phyloP scores from a whole-genome alignment of 2,797 vertebrate genomes.

The Sebastolobus alascanus region DNA sequence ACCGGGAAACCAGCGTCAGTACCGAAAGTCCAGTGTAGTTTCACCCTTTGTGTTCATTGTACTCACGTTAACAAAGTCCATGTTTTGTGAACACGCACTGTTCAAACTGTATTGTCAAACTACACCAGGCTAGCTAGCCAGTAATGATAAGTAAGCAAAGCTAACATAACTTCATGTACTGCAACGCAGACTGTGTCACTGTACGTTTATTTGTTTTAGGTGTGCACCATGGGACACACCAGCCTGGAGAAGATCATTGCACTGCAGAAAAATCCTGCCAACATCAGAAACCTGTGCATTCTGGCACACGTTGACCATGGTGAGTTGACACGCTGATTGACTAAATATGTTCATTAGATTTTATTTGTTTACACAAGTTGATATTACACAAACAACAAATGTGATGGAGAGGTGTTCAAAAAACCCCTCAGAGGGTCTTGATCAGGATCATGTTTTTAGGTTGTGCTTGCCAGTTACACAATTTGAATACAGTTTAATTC shows the following conservation, averaged over 20 bases:
- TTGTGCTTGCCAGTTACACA: too few species aligned
- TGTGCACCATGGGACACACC: slow-evolving; percentile 84
- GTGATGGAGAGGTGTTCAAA: too few species aligned
- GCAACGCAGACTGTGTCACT: too few species aligned
- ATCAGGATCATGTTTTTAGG: too few species aligned
- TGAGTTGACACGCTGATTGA: slow-evolving; percentile 67
- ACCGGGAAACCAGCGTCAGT: background rate
- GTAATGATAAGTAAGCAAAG: background rate
- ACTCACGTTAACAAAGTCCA: background rate
- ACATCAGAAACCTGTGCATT: slow-evolving; percentile 95
- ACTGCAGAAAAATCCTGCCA: slow-evolving; percentile 89
- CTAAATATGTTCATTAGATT: too few species aligned
- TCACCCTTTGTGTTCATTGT: background rate
- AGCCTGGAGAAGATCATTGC: slow-evolving; percentile 87
- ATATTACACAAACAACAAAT: too few species aligned
- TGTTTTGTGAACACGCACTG: background rate
- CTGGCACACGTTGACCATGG: slow-evolving; percentile 97
- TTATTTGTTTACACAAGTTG: too few species aligned
- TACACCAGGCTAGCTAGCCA: background rate
- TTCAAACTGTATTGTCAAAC: background rate
- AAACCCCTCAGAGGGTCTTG: too few species aligned
- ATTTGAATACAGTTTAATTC: too few species aligned
- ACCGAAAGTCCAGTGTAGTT: background rate
- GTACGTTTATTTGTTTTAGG: too few species aligned
- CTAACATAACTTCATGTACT: background rate